Evolutionary conservation across 2,888 invertebrate genomes (phyloP).

Genomic region (Pilophorus perplexus): DNA sequence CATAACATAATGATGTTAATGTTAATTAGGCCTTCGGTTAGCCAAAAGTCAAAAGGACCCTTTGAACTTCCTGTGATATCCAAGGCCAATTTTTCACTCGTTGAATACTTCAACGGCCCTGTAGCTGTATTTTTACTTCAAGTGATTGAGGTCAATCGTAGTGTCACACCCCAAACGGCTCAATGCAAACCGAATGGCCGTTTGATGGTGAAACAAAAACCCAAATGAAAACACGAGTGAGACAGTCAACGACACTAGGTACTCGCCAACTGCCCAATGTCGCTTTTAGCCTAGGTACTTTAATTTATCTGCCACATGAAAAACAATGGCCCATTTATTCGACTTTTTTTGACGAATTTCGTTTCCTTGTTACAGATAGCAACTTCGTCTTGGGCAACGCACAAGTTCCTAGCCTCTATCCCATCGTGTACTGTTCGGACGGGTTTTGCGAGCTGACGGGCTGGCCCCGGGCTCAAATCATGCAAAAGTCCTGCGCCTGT

Average conservation of each 20-base stretch:
- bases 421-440: conserved; percentile 94
- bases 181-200: no score
- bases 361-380: conserved; percentile 69
- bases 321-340: not conserved
- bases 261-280: not conserved
- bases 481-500: conserved; percentile 95
- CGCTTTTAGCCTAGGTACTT: not conserved
- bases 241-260: not conserved
- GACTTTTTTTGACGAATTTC: not conserved
- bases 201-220: no score
- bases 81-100: no score
- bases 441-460: conserved; percentile 95
- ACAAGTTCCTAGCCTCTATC: conserved; percentile 81
- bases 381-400: conserved; percentile 95
- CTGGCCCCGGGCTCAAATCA: conserved; percentile 89
- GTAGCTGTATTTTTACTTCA: no score
- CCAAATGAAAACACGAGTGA: no score
- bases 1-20: no score
- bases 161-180: no score
- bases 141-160: no score
- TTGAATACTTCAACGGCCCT: no score
- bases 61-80: no score
- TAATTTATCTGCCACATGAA: not conserved
- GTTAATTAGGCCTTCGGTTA: no score
- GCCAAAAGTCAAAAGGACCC: no score